phyloP scores from a whole-genome alignment of 2,797 vertebrate species.

The Acanthiza pusilla region DNA sequence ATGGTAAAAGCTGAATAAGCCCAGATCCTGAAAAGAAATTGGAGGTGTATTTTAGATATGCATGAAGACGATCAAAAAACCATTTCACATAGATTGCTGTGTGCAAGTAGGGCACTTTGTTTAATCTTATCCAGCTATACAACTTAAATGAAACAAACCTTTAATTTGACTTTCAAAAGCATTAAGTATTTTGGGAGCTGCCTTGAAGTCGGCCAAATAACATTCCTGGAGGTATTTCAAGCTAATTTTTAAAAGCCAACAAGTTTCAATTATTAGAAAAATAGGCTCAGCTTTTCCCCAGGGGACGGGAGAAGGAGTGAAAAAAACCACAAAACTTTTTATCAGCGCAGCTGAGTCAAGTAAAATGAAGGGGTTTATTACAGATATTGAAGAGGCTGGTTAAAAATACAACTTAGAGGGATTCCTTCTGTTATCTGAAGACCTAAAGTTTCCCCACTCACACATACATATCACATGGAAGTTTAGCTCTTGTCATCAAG shows the following conservation, averaged over 20 bases:
- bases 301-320: background rate
- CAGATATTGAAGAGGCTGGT: background rate
- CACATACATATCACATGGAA: background rate
- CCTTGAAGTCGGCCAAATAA: conserved; percentile 14
- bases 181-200: conserved; percentile 9
- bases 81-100: conserved; percentile 34
- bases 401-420: background rate
- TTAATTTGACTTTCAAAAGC: conserved; percentile 58
- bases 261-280: conserved; percentile 8
- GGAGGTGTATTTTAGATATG: conserved; percentile 52
- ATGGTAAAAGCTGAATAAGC: conserved; percentile 60
- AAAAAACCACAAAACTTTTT: background rate
- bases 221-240: conserved; percentile 1
- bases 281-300: background rate
- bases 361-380: background rate
- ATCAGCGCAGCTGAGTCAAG: background rate
- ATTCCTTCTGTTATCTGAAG: background rate
- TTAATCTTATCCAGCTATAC: conserved; percentile 43
- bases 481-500: background rate
- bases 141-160: conserved; percentile 56
- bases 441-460: background rate
- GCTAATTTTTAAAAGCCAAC: conserved; percentile 12
- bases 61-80: conserved; percentile 57
- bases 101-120: conserved; percentile 37
- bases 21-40: conserved; percentile 38